Evolutionary conservation across 1,140 invertebrate species (phyloP).

Genomic region (Spodoptera frugiperda): DNA sequence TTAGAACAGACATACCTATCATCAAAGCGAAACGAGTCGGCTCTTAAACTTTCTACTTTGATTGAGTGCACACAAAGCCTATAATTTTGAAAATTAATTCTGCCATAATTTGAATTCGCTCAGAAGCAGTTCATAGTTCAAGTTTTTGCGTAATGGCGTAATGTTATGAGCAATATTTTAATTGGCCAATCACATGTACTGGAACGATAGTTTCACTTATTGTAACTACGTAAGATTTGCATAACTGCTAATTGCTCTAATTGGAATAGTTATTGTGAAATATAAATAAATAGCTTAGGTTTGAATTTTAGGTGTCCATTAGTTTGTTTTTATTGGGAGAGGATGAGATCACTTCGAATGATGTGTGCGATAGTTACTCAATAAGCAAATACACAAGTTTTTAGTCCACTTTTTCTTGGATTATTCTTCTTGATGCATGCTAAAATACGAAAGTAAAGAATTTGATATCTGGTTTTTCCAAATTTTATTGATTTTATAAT

Average conservation of each 20-base stretch:
- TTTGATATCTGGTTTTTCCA: too few species aligned
- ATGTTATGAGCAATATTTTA: slow-evolving; percentile 43
- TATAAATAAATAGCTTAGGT: background rate
- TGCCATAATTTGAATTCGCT: slow-evolving; percentile 50
- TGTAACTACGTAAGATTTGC: slow-evolving; percentile 38
- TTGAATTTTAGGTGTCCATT: too few species aligned
- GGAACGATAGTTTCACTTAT: slow-evolving; percentile 38
- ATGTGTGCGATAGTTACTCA: too few species aligned
- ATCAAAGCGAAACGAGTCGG: slow-evolving; percentile 18
- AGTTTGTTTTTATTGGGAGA: too few species aligned
- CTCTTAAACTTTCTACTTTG: slow-evolving; percentile 61
- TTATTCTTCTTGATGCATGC: too few species aligned
- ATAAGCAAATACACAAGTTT: too few species aligned
- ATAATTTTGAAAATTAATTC: slow-evolving; percentile 60
- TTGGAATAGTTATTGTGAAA: slow-evolving; percentile 19
- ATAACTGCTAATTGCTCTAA: slow-evolving; percentile 44
- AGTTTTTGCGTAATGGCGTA: slow-evolving; percentile 37
- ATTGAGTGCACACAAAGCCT: slow-evolving; percentile 54
- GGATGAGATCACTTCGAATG: too few species aligned
- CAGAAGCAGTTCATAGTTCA: slow-evolving; percentile 59
- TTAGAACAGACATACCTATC: background rate
- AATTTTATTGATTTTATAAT: too few species aligned
- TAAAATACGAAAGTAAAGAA: too few species aligned
- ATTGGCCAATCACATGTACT: slow-evolving; percentile 43
- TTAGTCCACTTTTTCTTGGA: too few species aligned